Conservation (phyloP, 2,797 vertebrate genomes). For the Vipera latastei region DNA sequence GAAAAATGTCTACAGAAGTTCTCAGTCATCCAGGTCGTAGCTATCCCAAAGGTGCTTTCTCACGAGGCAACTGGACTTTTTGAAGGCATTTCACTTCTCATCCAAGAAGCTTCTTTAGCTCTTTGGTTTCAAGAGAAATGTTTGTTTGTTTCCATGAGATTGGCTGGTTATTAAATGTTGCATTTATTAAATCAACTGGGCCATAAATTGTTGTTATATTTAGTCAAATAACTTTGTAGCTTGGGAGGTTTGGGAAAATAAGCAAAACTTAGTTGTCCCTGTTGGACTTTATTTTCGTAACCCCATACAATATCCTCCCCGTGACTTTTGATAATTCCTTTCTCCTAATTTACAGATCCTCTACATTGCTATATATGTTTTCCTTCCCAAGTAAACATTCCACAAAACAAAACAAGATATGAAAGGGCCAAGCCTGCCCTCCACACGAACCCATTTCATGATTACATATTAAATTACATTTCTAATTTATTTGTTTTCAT, state of each 20-base stretch:
- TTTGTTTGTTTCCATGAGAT: background rate
- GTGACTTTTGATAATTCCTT: slow-evolving; percentile 49
- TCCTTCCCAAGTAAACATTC: background rate
- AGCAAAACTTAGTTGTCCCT: slow-evolving; percentile 57
- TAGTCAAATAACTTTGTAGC: slow-evolving; percentile 64
- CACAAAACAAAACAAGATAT: background rate
- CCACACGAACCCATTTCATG: background rate
- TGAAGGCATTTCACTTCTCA: too few relatives aligned
- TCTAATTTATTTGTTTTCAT: background rate
- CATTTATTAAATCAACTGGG: slow-evolving; percentile 74
- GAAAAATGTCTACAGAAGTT: background rate
- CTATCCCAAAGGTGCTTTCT: too few relatives aligned
- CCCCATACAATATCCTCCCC: slow-evolving; percentile 53
- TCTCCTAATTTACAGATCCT: background rate
- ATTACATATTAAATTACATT: background rate
- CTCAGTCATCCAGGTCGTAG: too few relatives aligned
- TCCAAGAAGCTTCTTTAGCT: too few relatives aligned
- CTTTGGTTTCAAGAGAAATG: background rate
- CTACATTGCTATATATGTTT: background rate
- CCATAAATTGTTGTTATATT: slow-evolving; percentile 69
- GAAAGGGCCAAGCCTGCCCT: background rate
- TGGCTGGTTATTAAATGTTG: slow-evolving; percentile 68
- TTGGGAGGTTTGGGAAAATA: slow-evolving; percentile 68
- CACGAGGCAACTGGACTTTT: too few relatives aligned
- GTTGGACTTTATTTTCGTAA: slow-evolving; percentile 68